Conservation (phyloP, 1,140 invertebrate genomes). For the Cecropterus lyciades region DNA sequence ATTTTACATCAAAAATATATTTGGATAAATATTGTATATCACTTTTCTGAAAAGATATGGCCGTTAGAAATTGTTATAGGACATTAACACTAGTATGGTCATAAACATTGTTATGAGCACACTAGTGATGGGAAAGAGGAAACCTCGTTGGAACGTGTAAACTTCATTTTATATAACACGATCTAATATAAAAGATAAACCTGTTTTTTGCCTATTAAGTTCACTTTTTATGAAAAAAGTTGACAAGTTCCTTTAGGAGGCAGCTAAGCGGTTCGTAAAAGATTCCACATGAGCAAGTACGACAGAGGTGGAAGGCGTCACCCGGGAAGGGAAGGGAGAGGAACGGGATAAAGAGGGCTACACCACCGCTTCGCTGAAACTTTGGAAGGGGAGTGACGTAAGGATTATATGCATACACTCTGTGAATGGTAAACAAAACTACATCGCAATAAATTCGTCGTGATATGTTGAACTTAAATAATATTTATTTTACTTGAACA, state of each 20-base stretch:
- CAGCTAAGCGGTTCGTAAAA: conserved; percentile 77
- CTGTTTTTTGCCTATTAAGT: background rate
- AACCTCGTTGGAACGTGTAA: conserved; percentile 65
- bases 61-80: conserved; percentile 30
- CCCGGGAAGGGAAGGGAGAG: conserved; percentile 51
- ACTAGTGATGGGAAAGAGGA: conserved; percentile 53
- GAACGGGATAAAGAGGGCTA: conserved; percentile 49
- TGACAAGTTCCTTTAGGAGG: conserved; percentile 61
- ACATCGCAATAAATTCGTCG: background rate
- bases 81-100: conserved; percentile 56
- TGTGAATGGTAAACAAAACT: conserved; percentile 42
- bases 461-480: too few species aligned
- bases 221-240: conserved; percentile 17
- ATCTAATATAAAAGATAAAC: background rate
- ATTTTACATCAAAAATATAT: conserved; percentile 76
- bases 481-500: too few species aligned
- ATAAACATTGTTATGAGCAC: conserved; percentile 68
- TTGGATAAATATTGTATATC: conserved; percentile 70
- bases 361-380: conserved; percentile 77
- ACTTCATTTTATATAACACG: conserved; percentile 24
- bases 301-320: conserved; percentile 78
- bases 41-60: conserved; percentile 65
- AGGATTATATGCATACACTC: conserved; percentile 15
- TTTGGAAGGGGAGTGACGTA: conserved; percentile 32
- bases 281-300: conserved; percentile 73